Percentiles rank a stretch among this genome's conserved stretches.
Evolutionary conservation across 2,888 invertebrate species (phyloP).

Genomic region (Netelia virgata): DNA sequence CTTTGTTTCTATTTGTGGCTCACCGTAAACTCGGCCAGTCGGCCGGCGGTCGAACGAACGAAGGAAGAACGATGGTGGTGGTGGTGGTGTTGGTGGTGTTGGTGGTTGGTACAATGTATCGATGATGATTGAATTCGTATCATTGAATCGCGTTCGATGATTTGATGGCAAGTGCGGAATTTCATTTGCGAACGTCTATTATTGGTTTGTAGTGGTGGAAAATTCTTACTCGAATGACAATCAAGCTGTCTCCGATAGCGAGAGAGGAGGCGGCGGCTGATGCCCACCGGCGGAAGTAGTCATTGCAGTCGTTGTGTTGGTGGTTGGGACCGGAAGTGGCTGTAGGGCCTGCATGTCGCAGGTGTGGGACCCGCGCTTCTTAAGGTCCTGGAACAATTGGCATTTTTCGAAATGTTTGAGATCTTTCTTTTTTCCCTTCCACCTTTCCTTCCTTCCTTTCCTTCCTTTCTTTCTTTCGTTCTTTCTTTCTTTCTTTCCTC

Average conservation of each 20-base stretch:
- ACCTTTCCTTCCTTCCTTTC: conserved; percentile 9
- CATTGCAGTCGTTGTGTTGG: conserved; percentile 81
- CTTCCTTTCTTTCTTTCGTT: conserved; percentile 40
- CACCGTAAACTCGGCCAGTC: conserved; percentile 81
- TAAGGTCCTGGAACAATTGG: conserved; percentile 84
- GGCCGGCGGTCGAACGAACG: conserved; percentile 72
- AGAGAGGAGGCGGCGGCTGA: conserved; percentile 75
- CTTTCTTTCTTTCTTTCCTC: conserved; percentile 34
- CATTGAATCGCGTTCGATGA: background rate
- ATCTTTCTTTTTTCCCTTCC: conserved; percentile 65
- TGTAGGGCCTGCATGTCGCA: conserved; percentile 85
- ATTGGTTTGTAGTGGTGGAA: conserved; percentile 2
- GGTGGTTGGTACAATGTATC: conserved; percentile 60
- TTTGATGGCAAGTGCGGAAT: too few species aligned
- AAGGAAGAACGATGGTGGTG: conserved; percentile 62
- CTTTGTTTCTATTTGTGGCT: conserved; percentile 70
- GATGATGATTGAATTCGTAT: conserved; percentile 60
- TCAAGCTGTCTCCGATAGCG: conserved; percentile 84
- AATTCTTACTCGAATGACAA: conserved; percentile 72
- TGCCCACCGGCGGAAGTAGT: conserved; percentile 81
- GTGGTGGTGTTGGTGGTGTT: conserved; percentile 61
- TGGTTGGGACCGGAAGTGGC: conserved; percentile 83
- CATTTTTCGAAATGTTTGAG: conserved; percentile 79
- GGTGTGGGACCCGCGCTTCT: conserved; percentile 85
- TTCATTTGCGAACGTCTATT: conserved; percentile 11